Evolutionary conservation across 2,113 vertebrate species (phyloP), one percentile per base, ranked within the genome.

Genomic region (Danionella cerebrum): DNA sequence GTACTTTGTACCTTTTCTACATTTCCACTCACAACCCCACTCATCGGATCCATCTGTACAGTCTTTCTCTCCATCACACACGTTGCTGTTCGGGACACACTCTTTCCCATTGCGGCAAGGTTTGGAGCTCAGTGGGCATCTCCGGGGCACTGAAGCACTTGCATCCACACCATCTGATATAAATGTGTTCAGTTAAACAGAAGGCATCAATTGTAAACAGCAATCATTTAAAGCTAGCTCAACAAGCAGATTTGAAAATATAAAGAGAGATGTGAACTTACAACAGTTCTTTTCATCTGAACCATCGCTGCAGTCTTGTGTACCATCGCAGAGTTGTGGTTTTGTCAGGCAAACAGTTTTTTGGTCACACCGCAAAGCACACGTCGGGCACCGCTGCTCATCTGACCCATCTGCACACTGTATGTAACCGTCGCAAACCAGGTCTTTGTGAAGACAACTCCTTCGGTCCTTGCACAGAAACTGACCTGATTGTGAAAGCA

Each of bases 41-140:
- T 96, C 93, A 65, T 96, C 92, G 0, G 92, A 94, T 6, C 81
- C 87, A 47, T 95, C 93, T 2, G 50, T 76, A 50, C 94, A 94
- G 80, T 87, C 67, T 75, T 77, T 76, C 29, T 88, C 82, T 1
- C 91, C 91, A 2, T 95, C 89, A 16, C 93, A 94, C 53, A 90
- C 11, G 6, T 82, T 84, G 35, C 82, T 81, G 3, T 42, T 59
- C n/a, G 84, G 79, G 21, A 96, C 63, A 1, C 92, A 95, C 52
- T 81, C 82, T 0, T 76, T 85, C 44, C 88, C 88, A 0, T 93
- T 80, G 1, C 0, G 75, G 63, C 87, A 92, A 24, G 36, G 69
- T 50, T 64, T 18, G 3, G 84, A 85, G 0, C 78, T 81, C 21
- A 76, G 69, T 5, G 72, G 51, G 60, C 88, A 90, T 41, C 31